These are phyloP conservation scores for Cheilosia pagana DNA, from an alignment of 2,888 invertebrate species.

Conservation along the genomic window DNA sequence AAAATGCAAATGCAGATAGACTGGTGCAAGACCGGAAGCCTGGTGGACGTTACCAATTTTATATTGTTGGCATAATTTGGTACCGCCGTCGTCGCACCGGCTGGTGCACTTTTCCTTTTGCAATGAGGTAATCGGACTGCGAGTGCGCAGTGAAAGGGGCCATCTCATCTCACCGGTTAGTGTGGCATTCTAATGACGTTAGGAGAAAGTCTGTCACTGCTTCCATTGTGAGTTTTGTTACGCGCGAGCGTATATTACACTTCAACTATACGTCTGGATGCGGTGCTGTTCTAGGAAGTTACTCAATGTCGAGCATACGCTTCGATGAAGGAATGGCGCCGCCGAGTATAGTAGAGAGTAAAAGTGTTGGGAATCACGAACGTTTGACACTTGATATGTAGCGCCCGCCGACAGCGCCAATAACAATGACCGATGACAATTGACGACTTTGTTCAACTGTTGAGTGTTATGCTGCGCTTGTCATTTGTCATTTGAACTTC, in stretches of 20 bases:
- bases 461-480: constrained; percentile 12
- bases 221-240: constrained; percentile 23
- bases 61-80: constrained; percentile 10
- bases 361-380: constrained; percentile 59
- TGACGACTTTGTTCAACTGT: background rate
- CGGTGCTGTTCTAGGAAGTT: constrained; percentile 39
- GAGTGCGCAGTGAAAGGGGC: constrained; percentile 60
- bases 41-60: constrained; percentile 22
- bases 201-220: constrained; percentile 51
- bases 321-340: constrained; percentile 11
- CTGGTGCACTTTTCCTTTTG: constrained; percentile 28
- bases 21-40: constrained; percentile 50
- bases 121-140: constrained; percentile 52
- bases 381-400: constrained; percentile 38
- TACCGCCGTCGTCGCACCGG: constrained; percentile 5
- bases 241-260: constrained; percentile 16
- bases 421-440: background rate
- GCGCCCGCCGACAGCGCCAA: background rate
- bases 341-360: constrained; percentile 30
- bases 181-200: constrained; percentile 45
- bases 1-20: constrained; percentile 49
- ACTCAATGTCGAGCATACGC: constrained; percentile 16
- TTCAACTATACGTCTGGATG: background rate
- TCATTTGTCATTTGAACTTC: constrained; percentile 48
- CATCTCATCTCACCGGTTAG: constrained; percentile 2